These are phyloP conservation scores for Adrianichthys oophorus DNA, from an alignment of 2,797 vertebrate genomes.

Conservation along the genomic window DNA sequence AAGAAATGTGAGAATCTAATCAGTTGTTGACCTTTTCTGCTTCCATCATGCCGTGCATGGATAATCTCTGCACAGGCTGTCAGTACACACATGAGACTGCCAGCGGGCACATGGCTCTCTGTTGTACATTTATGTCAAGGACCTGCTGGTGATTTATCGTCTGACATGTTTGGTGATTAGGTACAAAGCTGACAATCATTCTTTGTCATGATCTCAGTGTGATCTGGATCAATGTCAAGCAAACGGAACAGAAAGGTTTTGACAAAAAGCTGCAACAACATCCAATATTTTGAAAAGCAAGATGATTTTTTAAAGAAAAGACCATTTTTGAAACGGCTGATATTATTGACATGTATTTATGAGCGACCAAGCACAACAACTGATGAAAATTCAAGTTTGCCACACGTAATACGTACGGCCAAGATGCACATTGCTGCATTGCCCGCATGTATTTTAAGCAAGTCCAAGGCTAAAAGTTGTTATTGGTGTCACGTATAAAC, in stretches of 20 bases:
- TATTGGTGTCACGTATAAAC: no score
- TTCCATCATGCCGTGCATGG: conserved; percentile 44
- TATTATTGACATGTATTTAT: no score
- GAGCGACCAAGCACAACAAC: no score
- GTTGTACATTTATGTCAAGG: conserved; percentile 8
- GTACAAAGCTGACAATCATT: neutral
- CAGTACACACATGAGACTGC: conserved; percentile 18
- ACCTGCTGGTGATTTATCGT: neutral
- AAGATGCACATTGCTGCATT: no score
- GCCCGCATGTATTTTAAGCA: no score
- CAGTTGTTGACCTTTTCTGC: conserved; percentile 64
- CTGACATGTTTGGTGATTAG: neutral
- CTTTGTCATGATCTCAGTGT: neutral
- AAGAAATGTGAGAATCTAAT: conserved; percentile 65
- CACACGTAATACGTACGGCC: no score
- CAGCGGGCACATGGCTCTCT: conserved; percentile 14
- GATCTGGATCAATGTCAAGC: neutral
- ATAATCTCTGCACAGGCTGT: conserved; percentile 51
- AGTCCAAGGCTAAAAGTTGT: no score
- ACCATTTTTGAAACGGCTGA: no score
- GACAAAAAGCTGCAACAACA: no score
- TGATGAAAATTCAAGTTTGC: no score
- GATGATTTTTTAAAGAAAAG: no score
- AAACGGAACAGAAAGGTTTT: neutral
- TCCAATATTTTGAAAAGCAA: no score